phyloP scores from a whole-genome alignment of 2,888 invertebrate species.

The Adela reaumurella region DNA sequence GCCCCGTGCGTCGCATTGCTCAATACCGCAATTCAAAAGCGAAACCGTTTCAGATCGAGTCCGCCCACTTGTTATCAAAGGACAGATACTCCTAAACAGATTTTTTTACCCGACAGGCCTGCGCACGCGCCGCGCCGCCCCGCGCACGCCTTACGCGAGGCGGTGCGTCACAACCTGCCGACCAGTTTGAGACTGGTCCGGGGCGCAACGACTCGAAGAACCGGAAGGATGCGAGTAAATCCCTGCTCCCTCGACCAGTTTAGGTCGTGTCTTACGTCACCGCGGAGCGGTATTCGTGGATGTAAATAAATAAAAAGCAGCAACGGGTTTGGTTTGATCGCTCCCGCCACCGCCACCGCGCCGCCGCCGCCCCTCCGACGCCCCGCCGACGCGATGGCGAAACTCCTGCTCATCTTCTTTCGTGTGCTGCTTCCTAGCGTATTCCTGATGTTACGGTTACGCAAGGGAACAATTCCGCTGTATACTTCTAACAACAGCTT shows the following conservation, averaged over 20 bases:
- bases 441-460: no score
- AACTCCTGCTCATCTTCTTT: no score
- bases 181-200: slow-evolving; percentile 48
- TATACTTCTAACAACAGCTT: no score
- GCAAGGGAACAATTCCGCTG: no score
- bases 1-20: no score
- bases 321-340: slow-evolving; percentile 54
- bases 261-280: slow-evolving; percentile 53
- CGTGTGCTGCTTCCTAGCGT: no score
- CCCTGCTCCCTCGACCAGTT: slow-evolving; percentile 58
- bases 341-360: slow-evolving; percentile 24
- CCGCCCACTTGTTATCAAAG: not conserved
- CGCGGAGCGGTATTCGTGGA: slow-evolving; percentile 53
- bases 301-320: slow-evolving; percentile 57
- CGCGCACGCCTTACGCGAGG: slow-evolving; percentile 29
- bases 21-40: not conserved
- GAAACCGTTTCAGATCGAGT: not conserved
- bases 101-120: not conserved
- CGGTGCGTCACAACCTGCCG: slow-evolving; percentile 40
- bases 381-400: no score
- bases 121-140: not conserved
- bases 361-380: no score
- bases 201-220: slow-evolving; percentile 37
- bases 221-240: slow-evolving; percentile 56
- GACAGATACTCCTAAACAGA: not conserved